phyloP scores from a whole-genome alignment of 2,797 vertebrate genomes.

The Crax fasciolata region DNA sequence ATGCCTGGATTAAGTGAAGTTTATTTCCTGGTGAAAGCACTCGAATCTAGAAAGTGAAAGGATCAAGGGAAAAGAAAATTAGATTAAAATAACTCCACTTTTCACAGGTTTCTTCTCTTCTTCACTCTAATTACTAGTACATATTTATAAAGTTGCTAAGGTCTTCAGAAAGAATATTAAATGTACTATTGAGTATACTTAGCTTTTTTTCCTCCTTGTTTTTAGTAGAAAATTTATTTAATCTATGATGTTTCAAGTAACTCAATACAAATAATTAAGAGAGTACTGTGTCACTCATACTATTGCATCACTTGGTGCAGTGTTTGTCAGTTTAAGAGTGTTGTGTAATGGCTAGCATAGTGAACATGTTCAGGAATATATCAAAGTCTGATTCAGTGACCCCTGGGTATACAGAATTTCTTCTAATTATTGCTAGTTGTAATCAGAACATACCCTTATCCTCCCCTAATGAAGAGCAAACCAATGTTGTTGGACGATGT shows the following conservation, averaged over 20 bases:
- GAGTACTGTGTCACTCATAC: background rate
- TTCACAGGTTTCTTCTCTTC: background rate
- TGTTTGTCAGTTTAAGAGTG: background rate
- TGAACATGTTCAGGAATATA: background rate
- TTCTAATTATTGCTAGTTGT: background rate
- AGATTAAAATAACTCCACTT: background rate
- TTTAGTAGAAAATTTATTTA: background rate
- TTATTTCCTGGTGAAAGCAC: constrained; percentile 34
- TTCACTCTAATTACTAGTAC: background rate
- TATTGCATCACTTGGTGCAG: background rate
- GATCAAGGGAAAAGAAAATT: constrained; percentile 22
- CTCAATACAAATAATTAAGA: background rate
- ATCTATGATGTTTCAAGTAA: background rate
- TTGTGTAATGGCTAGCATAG: background rate
- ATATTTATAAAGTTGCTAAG: background rate
- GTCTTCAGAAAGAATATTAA: background rate
- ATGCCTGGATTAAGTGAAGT: constrained; percentile 33
- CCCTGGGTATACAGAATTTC: background rate
- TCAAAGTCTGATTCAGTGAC: background rate
- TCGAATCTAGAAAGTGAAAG: constrained; percentile 26
- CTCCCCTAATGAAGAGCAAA: background rate
- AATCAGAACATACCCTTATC: background rate
- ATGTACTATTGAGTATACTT: background rate
- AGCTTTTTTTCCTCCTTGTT: accelerated
- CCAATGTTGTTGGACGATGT: background rate